phyloP scores from a whole-genome alignment of 2,888 invertebrate genomes.

The Pterostichus niger region DNA sequence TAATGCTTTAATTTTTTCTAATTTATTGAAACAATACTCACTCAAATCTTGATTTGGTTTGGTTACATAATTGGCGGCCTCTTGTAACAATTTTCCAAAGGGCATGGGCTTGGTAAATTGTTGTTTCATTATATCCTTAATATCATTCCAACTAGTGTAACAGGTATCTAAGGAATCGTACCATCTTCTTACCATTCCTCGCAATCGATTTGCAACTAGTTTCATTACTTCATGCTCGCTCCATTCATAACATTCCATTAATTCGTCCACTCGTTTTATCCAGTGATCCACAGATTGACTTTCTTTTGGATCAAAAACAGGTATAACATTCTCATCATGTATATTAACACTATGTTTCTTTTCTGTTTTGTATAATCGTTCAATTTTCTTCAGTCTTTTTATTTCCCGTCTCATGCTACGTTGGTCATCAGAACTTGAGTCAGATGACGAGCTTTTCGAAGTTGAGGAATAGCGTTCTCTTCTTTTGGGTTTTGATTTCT shows the following conservation, averaged over 20 bases:
- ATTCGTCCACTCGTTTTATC: too few species aligned
- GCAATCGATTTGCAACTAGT: not conserved
- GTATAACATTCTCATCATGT: too few species aligned
- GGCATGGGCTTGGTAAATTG: slow-evolving; percentile 41
- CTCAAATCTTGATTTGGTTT: slow-evolving; percentile 62
- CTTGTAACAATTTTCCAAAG: slow-evolving; percentile 66
- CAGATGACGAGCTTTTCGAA: too few species aligned
- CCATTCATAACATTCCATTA: not conserved
- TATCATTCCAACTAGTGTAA: slow-evolving; percentile 58
- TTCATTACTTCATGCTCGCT: not conserved
- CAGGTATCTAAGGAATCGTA: slow-evolving; percentile 34
- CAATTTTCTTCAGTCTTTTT: too few species aligned
- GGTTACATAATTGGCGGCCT: slow-evolving; percentile 67
- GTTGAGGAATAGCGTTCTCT: too few species aligned
- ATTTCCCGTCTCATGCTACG: too few species aligned
- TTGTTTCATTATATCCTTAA: slow-evolving; percentile 40
- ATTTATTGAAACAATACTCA: slow-evolving; percentile 69
- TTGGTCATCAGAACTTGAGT: too few species aligned
- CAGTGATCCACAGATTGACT: too few species aligned
- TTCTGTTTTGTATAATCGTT: too few species aligned
- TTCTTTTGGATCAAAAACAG: too few species aligned
- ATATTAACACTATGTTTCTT: too few species aligned
- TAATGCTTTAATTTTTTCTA: slow-evolving; percentile 63
- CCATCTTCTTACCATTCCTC: slow-evolving; percentile 64
- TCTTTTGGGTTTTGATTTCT: too few species aligned